These are phyloP conservation scores for Sycophaga agraensis DNA, from an alignment of 1,140 invertebrate genomes.

Conservation along the genomic window DNA sequence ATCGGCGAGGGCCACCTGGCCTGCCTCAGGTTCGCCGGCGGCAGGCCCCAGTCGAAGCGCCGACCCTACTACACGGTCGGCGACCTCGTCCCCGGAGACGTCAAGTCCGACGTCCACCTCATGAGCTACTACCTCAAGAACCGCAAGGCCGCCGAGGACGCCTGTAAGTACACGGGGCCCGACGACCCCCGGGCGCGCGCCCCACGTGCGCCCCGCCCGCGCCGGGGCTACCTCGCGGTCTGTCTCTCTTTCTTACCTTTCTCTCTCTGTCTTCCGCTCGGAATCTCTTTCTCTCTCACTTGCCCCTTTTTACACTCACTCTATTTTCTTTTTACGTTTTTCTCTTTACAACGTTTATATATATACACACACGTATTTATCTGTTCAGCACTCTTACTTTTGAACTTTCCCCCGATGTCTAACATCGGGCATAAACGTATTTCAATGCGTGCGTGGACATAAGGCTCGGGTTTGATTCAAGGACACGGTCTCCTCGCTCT, in stretches of 20 bases:
- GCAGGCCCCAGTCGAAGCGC: conserved; percentile 72
- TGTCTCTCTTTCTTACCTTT: background rate
- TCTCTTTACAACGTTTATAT: background rate
- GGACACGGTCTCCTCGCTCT: no score
- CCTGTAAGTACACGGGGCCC: conserved; percentile 45
- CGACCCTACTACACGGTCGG: conserved; percentile 67
- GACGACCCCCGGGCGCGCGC: background rate
- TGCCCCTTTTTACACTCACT: background rate
- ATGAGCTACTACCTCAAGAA: conserved; percentile 77
- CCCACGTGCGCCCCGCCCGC: background rate
- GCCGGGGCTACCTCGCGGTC: no score
- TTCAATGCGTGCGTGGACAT: no score
- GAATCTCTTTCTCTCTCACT: background rate
- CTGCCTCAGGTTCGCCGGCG: conserved; percentile 76
- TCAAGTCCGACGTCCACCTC: conserved; percentile 72
- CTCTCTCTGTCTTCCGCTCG: background rate
- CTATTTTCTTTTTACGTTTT: background rate
- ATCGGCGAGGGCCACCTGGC: conserved; percentile 73
- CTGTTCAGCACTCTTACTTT: no score
- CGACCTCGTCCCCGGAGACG: conserved; percentile 56
- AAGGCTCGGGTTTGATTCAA: no score
- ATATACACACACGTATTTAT: no score
- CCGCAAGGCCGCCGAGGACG: conserved; percentile 63
- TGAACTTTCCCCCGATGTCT: no score
- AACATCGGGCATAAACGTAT: no score